These are phyloP conservation scores for Hypocryptadius cinnamomeus DNA, from an alignment of 2,113 vertebrate species.

Conservation along the genomic window DNA sequence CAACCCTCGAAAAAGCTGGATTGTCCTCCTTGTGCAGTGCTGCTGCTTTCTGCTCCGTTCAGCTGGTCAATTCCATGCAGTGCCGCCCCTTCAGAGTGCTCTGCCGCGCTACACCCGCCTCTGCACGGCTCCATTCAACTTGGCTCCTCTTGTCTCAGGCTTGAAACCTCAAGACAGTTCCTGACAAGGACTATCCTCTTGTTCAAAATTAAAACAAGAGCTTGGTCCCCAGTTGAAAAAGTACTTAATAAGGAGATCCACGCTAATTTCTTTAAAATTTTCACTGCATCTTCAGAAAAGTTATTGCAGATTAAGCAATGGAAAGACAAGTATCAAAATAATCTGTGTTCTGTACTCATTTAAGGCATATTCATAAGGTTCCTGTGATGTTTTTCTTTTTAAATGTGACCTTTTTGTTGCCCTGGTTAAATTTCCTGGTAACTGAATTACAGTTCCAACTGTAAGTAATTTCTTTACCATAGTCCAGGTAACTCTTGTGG, in stretches of 20 bases:
- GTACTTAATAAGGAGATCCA: background rate
- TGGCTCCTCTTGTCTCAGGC: background rate
- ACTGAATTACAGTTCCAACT: background rate
- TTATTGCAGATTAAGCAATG: background rate
- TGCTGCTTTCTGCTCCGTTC: rapidly evolving
- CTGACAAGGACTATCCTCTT: background rate
- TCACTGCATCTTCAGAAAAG: background rate
- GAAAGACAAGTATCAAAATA: background rate
- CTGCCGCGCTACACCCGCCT: rapidly evolving
- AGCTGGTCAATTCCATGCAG: rapidly evolving
- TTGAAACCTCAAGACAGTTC: background rate
- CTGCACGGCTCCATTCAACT: rapidly evolving
- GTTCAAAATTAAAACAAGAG: background rate
- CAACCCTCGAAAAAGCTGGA: background rate
- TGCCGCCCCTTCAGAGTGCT: no score
- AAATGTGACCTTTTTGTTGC: background rate
- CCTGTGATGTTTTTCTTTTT: background rate
- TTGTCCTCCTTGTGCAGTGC: rapidly evolving
- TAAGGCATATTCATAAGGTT: background rate
- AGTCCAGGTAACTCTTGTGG: background rate
- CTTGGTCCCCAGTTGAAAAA: background rate
- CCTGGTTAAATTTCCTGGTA: background rate
- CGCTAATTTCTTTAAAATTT: background rate
- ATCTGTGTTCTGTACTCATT: background rate
- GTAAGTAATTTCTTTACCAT: background rate